phyloP scores from a whole-genome alignment of 2,113 vertebrate genomes.

The Myocastor coypus region DNA sequence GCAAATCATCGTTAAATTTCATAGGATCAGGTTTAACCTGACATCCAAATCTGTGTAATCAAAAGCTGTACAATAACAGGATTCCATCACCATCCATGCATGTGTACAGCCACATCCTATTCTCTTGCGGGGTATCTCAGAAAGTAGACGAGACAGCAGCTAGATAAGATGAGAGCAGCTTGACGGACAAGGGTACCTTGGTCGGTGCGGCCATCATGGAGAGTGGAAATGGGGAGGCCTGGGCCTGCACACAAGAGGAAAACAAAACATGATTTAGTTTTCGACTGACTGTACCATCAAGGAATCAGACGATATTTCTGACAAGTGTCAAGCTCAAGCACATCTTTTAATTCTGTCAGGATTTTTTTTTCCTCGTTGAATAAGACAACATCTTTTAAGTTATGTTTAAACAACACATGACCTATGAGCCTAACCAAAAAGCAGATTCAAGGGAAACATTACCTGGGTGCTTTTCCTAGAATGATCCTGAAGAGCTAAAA shows the following conservation, averaged over 20 bases:
- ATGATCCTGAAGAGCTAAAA: constrained; percentile 62
- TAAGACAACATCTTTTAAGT: constrained; percentile 45
- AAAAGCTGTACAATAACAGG: neutral
- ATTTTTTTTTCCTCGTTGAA: neutral
- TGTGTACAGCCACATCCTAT: neutral
- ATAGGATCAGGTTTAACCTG: neutral
- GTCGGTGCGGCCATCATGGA: constrained; percentile 85
- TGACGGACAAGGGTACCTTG: constrained; percentile 83
- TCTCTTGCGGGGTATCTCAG: too few relatives aligned
- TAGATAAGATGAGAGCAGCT: constrained; percentile 18
- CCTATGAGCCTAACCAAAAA: constrained; percentile 11
- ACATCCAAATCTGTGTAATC: neutral
- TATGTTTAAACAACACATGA: constrained; percentile 21
- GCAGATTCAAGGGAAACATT: neutral
- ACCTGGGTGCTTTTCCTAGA: constrained; percentile 17
- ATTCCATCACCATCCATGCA: neutral
- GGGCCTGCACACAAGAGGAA: constrained; percentile 83
- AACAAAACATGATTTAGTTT: constrained; percentile 62
- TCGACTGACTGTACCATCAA: constrained; percentile 49
- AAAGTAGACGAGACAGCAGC: neutral
- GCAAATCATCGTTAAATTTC: constrained; percentile 51
- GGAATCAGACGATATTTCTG: neutral
- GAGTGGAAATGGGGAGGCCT: constrained; percentile 88
- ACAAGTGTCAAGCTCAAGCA: constrained; percentile 15
- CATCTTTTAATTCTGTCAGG: constrained; percentile 11